Conservation (phyloP, 2,797 vertebrate species). For the Pangasius macronema region DNA sequence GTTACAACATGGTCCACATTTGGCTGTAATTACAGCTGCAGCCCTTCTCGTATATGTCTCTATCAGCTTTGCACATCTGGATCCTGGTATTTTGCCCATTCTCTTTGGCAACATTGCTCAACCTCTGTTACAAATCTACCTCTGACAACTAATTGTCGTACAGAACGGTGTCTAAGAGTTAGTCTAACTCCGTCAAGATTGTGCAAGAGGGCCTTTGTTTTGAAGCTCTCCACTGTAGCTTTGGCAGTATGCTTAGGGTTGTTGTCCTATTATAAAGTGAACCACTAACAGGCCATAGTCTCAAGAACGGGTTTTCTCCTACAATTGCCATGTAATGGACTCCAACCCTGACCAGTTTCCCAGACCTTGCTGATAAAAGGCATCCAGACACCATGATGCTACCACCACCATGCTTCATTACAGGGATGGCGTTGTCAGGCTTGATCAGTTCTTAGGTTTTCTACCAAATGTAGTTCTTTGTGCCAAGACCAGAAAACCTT, state of each 20-base stretch:
- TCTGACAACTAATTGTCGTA: no score
- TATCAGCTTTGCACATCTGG: background rate
- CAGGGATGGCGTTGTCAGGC: background rate
- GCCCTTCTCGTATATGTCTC: background rate
- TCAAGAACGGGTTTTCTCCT: background rate
- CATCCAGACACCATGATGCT: background rate
- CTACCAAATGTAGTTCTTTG: background rate
- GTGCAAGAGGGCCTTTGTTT: background rate
- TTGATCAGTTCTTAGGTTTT: background rate
- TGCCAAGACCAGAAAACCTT: no score
- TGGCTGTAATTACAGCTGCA: background rate
- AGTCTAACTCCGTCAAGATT: no score
- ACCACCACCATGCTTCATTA: background rate
- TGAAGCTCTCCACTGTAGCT: background rate
- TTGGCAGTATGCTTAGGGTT: background rate
- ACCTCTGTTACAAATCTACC: no score
- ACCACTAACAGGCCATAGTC: background rate
- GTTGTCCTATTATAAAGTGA: background rate
- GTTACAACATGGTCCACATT: background rate
- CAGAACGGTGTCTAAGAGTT: no score
- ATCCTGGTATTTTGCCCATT: background rate
- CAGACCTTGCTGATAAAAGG: background rate
- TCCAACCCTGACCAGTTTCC: background rate
- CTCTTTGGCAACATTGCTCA: background rate
- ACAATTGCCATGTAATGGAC: background rate